Evolutionary conservation across 2,113 vertebrate genomes (phyloP), one percentile per base, ranked within the genome.

Genomic region (Ptychochromis oligacanthus): DNA sequence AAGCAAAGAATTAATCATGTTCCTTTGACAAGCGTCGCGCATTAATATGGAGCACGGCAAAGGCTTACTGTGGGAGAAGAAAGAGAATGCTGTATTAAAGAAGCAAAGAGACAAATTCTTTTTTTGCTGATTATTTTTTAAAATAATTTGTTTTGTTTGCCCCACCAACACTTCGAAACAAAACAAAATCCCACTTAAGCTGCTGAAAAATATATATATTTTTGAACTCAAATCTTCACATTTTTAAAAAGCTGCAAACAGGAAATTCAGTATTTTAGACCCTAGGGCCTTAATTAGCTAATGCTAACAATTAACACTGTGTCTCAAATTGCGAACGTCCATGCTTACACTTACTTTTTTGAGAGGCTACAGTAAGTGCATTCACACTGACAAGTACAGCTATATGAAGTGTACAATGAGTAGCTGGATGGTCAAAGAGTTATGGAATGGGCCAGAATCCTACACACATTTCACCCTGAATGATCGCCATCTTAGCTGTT

Each of bases 71-170:
- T 36, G 11, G 38, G 11, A 58, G 15, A 56, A 11, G 14, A 57
- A 18, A 57, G 20, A 38, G 14, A 26, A 18, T 18, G 14, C 11
- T 10, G n/a, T 18, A 13, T 40, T 57, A 57, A 57, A 15, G 36
- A 76, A 57, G n/a, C 3, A 3, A 52, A 0, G 43, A 28, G 46
- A 67, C 15, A 2, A 1, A 24, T 64, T 40, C 0, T 4, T 62
- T 61, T 60, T 36, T 36, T 36, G 34, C 31, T 34, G 34, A 36
- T 36, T 36, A 36, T 36, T 36, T 36, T 36, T 36, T 55, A 8
- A 55, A 20, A 55, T n/a, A 20, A 55, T 13, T 55, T n/a, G 54
- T 14, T 58, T 58, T 24, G 12, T 57, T 24, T 24, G 24, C 12
- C 26, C 24, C 13, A 59, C 11, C 57, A 28, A 13, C 24, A 7